Base-by-base conservation (phyloP, 2,888 invertebrate species). In the Ashinkailepas kermadecensis region DNA sequence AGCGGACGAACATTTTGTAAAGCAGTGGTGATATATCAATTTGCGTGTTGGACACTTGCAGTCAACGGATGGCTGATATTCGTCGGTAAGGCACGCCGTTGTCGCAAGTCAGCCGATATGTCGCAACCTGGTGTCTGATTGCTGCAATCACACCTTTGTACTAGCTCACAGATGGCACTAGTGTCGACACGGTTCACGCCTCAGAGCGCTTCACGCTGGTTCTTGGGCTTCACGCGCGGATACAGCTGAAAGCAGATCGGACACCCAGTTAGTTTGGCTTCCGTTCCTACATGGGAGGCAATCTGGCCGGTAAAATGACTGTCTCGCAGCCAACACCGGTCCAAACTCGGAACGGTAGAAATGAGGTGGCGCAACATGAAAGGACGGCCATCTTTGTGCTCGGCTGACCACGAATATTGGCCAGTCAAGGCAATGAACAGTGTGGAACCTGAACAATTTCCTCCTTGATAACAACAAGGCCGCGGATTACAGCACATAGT, bases 201-300 rank as follows among this genome's bases (percentile, higher is more conserved):
- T 70, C 70, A 70, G 8, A 13, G 13, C 39, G n/a, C 39, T 39
- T 70, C 70, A 4, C 25, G 13, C 13, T 70, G 39, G 25, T 12
- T 39, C 70, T 70, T 70, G 13, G 70, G 70, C 82, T 85, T 84
- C 65, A 89, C 89, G 87, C 90, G 86, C 74, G 89, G 89, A 86
- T 89, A 89, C 83, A 90, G 86, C 90, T 90, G 87, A 8, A 87
- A 87, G 65, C 80, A 57, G 81, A 82, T 64, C 79, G 82, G n/a
- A 65, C 23, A 65, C 7, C 62, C 18, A 62, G 62, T 65, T 23
- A 23, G 65, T 10, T 23, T 9, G 65, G 65, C 11, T 10, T 10
- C 65, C 8, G 23, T 7, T 23, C 23, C 23, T 59, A 7, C 8
- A 9, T 65, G 23, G 18, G 9, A 23, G 15, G 15, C 62, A 62